These are phyloP conservation scores for Germaria angustata DNA, from an alignment of 2,888 invertebrate genomes.

Conservation along the genomic window DNA sequence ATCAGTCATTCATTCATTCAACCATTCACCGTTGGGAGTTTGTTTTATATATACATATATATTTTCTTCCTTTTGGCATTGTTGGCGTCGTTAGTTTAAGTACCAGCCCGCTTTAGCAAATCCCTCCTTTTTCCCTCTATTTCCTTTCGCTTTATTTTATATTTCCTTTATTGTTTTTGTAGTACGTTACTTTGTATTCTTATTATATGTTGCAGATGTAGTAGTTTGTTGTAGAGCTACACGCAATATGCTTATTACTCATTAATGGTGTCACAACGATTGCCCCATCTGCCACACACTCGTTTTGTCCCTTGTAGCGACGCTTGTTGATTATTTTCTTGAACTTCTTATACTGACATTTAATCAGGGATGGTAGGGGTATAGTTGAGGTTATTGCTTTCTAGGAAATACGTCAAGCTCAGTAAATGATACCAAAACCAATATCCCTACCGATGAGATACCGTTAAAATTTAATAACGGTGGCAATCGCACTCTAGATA, in stretches of 20 bases:
- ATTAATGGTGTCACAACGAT: constrained; percentile 72
- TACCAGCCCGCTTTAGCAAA: constrained; percentile 12
- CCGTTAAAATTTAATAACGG: too few species aligned
- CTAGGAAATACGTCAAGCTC: too few species aligned
- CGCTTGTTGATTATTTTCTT: not conserved
- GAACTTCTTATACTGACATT: too few species aligned
- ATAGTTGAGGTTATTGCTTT: not conserved
- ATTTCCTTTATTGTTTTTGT: constrained; percentile 13
- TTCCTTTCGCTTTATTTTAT: not conserved
- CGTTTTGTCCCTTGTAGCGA: constrained; percentile 24
- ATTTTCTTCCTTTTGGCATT: constrained; percentile 2
- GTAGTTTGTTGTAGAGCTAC: constrained; percentile 58
- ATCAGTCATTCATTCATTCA: constrained; percentile 27
- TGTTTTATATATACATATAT: too few species aligned
- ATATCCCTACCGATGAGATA: too few species aligned
- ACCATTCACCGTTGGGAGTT: constrained; percentile 2
- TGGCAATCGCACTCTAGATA: too few species aligned
- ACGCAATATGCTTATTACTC: constrained; percentile 77
- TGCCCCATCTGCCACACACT: constrained; percentile 59
- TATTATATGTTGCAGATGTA: not conserved
- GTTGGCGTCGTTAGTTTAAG: too few species aligned
- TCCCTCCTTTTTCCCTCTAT: not conserved
- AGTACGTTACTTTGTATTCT: not conserved
- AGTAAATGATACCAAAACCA: too few species aligned
- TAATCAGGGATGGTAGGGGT: not conserved